phyloP scores from a whole-genome alignment of 2,888 invertebrate genomes.

The Tubulanus polymorphus region DNA sequence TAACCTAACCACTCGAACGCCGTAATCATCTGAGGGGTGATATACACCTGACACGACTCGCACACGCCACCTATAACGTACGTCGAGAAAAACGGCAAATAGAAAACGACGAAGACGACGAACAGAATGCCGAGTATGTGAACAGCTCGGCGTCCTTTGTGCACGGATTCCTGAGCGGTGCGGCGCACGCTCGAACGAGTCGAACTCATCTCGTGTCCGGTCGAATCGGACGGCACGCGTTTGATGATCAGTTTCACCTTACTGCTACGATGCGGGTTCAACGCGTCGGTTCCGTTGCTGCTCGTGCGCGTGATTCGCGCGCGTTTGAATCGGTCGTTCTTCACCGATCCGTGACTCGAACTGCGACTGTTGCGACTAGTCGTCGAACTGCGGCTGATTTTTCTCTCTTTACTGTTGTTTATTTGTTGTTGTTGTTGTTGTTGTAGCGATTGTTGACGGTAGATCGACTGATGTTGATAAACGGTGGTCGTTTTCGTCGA shows the following conservation, averaged over 20 bases:
- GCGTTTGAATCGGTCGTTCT: not conserved
- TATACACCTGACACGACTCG: slow-evolving; percentile 16
- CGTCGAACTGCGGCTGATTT: not conserved
- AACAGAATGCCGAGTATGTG: slow-evolving; percentile 32
- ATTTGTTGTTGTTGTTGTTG: not conserved
- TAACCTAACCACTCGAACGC: slow-evolving; percentile 28
- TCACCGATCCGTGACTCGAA: not conserved
- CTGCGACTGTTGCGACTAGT: not conserved
- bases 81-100: slow-evolving; percentile 29
- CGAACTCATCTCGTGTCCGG: not conserved
- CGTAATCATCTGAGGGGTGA: slow-evolving; percentile 17
- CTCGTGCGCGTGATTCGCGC: not conserved
- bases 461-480: not conserved
- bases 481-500: not conserved
- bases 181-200: not conserved
- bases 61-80: slow-evolving; percentile 25
- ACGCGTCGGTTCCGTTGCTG: not conserved
- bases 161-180: slow-evolving; percentile 1
- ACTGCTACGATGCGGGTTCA: not conserved
- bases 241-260: not conserved
- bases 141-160: slow-evolving; percentile 25
- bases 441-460: not conserved
- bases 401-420: not conserved
- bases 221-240: not conserved
- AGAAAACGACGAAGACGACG: slow-evolving; percentile 28